These are phyloP conservation scores for Eledone cirrhosa DNA, from an alignment of 2,888 invertebrate genomes.

Conservation along the genomic window DNA sequence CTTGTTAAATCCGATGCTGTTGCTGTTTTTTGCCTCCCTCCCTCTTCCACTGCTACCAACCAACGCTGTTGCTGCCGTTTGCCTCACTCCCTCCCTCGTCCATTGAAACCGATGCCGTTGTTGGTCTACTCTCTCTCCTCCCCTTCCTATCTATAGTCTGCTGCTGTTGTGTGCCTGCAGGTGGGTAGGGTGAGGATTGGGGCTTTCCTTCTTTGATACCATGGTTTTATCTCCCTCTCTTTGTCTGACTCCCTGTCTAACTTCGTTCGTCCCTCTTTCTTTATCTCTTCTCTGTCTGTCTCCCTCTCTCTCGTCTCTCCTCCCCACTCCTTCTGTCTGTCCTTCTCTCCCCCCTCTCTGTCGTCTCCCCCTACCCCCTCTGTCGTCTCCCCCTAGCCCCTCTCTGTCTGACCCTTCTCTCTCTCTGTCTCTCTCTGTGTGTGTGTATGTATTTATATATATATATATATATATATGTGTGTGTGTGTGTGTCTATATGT, in stretches of 20 bases:
- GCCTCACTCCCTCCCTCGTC: too few species aligned
- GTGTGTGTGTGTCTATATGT: too few species aligned
- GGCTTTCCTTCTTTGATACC: neutral
- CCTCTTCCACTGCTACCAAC: too few species aligned
- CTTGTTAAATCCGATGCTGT: too few species aligned
- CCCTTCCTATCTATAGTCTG: too few species aligned
- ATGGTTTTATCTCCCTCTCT: neutral
- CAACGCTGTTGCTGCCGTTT: too few species aligned
- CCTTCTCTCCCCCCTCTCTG: neutral
- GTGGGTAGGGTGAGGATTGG: too few species aligned
- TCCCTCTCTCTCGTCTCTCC: neutral
- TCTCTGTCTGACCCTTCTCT: neutral
- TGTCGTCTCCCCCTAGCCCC: neutral
- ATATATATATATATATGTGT: conserved; percentile 1
- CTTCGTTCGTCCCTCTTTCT: neutral
- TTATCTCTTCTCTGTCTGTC: neutral
- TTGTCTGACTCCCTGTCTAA: neutral
- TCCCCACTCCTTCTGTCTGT: neutral
- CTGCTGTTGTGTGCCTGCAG: too few species aligned
- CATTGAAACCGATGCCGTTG: too few species aligned
- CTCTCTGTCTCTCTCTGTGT: neutral
- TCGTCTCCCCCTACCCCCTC: neutral
- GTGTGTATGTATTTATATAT: neutral
- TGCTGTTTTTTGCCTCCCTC: too few species aligned
- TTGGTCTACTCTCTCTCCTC: too few species aligned